A percentile compares a stretch with the other conserved stretches of the same genome.
phyloP scores from a whole-genome alignment of 1,140 invertebrate species.

The Drosophila lacteicornis region DNA sequence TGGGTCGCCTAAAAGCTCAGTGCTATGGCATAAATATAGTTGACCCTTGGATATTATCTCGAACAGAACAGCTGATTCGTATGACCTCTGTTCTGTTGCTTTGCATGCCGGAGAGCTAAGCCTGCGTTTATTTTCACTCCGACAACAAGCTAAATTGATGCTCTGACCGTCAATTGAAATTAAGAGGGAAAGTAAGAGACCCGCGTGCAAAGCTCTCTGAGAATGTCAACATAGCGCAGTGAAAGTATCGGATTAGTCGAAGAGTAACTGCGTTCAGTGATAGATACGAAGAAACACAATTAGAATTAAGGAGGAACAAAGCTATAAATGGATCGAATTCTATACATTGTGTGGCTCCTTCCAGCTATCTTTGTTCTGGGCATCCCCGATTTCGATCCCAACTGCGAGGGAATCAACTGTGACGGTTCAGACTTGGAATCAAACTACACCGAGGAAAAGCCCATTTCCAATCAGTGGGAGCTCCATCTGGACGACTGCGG shows the following conservation, averaged over 20 bases:
- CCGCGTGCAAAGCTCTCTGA: not conserved
- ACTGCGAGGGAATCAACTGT: conserved; percentile 6
- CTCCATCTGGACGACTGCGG: conserved; percentile 49
- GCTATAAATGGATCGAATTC: conserved; percentile 14
- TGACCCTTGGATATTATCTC: not conserved
- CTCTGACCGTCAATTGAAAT: conserved; percentile 7
- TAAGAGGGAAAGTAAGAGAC: conserved; percentile 19
- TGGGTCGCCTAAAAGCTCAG: not conserved
- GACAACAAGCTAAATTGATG: conserved; percentile 7
- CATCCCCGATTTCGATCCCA: conserved; percentile 1
- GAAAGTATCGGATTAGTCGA: not conserved
- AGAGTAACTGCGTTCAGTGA: not conserved
- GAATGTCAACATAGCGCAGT: conserved; percentile 2
- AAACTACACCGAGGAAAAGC: conserved; percentile 13
- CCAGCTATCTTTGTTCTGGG: conserved; percentile 16
- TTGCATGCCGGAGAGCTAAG: too few species aligned
- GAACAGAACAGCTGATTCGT: not conserved
- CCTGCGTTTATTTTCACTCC: not conserved
- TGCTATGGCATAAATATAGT: not conserved
- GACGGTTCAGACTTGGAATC: not conserved
- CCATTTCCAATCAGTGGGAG: conserved; percentile 18
- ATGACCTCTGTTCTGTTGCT: not conserved
- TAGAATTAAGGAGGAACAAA: conserved; percentile 3
- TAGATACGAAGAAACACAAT: conserved; percentile 5
- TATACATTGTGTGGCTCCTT: not conserved